A percentile compares a stretch with the other conserved stretches of the same genome.
Conservation (phyloP, 2,797 vertebrate genomes). For the Eulemur coronatus region DNA sequence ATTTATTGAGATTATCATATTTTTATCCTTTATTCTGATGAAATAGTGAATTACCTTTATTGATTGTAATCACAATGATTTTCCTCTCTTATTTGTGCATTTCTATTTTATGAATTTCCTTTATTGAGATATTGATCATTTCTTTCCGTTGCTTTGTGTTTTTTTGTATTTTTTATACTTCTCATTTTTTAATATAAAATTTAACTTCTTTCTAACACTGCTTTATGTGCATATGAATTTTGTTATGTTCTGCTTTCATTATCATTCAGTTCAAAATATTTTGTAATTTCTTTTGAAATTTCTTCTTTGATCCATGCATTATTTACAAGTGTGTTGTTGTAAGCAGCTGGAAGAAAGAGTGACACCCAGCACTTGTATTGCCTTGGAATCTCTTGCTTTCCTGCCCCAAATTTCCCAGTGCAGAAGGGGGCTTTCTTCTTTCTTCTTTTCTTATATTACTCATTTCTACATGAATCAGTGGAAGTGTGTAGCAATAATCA, state of each 20-base stretch:
- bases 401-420: not conserved
- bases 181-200: not conserved
- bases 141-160: not conserved
- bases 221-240: not conserved
- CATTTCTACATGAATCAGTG: not conserved
- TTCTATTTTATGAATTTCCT: not conserved
- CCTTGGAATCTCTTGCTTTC: not conserved
- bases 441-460: not conserved
- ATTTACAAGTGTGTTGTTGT: not conserved
- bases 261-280: not conserved
- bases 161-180: not conserved
- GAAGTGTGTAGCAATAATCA: not conserved
- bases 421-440: not conserved
- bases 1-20: not conserved
- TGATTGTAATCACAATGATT: not conserved
- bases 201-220: not conserved
- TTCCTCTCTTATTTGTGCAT: not conserved
- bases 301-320: not conserved
- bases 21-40: not conserved
- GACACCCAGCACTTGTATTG: not conserved
- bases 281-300: not conserved
- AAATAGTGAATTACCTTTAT: not conserved
- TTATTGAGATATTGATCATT: not conserved
- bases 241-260: not conserved
- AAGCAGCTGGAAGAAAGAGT: not conserved